Evolutionary conservation across 2,797 vertebrate genomes (phyloP), one percentile per base, ranked within the genome.

Genomic region (Molothrus ater): DNA sequence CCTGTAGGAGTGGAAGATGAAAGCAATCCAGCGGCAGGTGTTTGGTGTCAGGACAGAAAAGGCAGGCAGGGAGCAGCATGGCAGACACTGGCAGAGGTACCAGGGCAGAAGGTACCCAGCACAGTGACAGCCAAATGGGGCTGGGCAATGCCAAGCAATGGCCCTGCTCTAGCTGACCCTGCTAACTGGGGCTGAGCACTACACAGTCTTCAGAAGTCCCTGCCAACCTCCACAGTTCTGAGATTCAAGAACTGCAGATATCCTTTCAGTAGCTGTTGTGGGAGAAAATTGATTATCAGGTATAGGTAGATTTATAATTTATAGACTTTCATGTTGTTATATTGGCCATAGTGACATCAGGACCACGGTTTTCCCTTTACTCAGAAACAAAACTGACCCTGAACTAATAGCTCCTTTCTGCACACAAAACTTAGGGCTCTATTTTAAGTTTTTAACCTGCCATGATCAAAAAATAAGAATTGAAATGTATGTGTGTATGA

Each of bases 71-170:
- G 31, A 80, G 24, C 47, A 73, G 9, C 9, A 34, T 1, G 6
- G 3, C 70, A 74, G 65, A 54, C 11, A 19, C 8, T 42, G 69
- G 45, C 42, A 80, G 72, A 53, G 48, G 38, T 8, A 43, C 16
- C 5, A 12, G 25, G 29, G 16, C 45, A 56, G 43, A 60, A 17
- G 34, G 7, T 11, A 9, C 15, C 43, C 21, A 10, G 43, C 24
- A 17, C 0, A 3, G 22, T 8, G 22, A 31, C 59, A 86, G 69
- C 21, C 72, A 72, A 38, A 78, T 0, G 0, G 16, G 34, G 31
- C 29, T 7, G 13, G 14, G 38, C 25, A 53, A 16, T 45, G 38
- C 34, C 10, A 7, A 69, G 48, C 61, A 10, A 31, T 10, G 17
- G 36, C 61, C 25, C 21, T 3, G 8, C 40, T 68, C 16, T 4